Percentiles rank a stretch among this genome's conserved stretches.
These are phyloP conservation scores for Therioaphis trifolii DNA, from an alignment of 2,888 invertebrate species.

Conservation along the genomic window DNA sequence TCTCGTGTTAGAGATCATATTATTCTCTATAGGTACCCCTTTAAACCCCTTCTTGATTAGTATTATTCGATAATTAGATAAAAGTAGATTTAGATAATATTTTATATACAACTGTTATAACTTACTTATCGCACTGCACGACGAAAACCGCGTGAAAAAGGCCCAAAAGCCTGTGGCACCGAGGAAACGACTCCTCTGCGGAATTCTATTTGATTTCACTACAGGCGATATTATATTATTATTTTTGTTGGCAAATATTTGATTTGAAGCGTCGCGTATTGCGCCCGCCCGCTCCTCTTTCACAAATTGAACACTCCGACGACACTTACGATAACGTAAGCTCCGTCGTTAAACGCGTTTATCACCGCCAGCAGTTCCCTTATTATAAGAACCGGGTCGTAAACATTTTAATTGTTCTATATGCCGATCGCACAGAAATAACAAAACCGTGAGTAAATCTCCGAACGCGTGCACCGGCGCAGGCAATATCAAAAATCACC, in stretches of 20 bases:
- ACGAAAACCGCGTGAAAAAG: neutral
- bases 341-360: constrained; percentile 54
- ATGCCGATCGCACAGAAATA: constrained; percentile 19
- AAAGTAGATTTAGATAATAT: no score
- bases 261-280: neutral
- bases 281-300: neutral
- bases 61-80: no score
- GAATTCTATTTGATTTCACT: constrained; percentile 14
- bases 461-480: neutral
- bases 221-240: constrained; percentile 2
- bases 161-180: neutral
- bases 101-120: no score
- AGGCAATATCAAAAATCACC: constrained; percentile 1
- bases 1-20: no score
- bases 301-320: constrained; percentile 34
- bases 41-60: no score
- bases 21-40: no score
- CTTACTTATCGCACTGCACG: no score
- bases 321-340: constrained; percentile 38
- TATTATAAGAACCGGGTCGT: neutral
- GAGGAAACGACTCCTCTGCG: neutral
- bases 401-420: constrained; percentile 52
- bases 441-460: constrained; percentile 30
- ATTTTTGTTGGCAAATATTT: constrained; percentile 31
- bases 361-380: constrained; percentile 24